These are phyloP conservation scores for Diadophis punctatus DNA, from an alignment of 2,113 vertebrate species.

Conservation along the genomic window DNA sequence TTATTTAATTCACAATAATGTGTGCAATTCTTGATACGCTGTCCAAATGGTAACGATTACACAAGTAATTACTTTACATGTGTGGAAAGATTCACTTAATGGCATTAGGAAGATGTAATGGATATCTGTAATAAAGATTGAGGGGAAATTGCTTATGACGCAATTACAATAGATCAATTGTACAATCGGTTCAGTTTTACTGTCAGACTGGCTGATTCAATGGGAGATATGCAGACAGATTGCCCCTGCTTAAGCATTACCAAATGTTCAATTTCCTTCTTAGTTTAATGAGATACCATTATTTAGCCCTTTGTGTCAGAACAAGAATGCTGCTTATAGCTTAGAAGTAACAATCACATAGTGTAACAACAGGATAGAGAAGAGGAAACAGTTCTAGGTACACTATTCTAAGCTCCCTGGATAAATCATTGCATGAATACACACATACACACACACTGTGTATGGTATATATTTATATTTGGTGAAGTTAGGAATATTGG, in stretches of 20 bases:
- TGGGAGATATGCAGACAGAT: background rate
- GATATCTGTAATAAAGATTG: background rate
- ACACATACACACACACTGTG: background rate
- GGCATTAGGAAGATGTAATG: background rate
- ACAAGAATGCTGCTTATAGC: background rate
- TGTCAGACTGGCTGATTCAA: background rate
- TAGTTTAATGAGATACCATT: background rate
- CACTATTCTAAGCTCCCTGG: background rate
- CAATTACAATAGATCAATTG: background rate
- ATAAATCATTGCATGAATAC: background rate
- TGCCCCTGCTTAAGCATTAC: background rate
- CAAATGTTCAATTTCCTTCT: background rate
- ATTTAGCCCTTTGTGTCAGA: background rate
- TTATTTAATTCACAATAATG: background rate
- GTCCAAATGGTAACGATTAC: background rate
- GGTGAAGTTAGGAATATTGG: background rate
- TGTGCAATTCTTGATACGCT: background rate
- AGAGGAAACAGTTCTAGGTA: background rate
- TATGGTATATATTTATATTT: background rate
- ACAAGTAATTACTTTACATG: constrained; percentile 1
- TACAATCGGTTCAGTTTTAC: background rate
- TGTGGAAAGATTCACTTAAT: background rate
- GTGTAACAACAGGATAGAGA: background rate
- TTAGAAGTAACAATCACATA: background rate
- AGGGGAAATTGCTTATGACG: background rate